These are phyloP conservation scores for Erithacus rubecula DNA, from an alignment of 2,797 vertebrate species.

Conservation along the genomic window DNA sequence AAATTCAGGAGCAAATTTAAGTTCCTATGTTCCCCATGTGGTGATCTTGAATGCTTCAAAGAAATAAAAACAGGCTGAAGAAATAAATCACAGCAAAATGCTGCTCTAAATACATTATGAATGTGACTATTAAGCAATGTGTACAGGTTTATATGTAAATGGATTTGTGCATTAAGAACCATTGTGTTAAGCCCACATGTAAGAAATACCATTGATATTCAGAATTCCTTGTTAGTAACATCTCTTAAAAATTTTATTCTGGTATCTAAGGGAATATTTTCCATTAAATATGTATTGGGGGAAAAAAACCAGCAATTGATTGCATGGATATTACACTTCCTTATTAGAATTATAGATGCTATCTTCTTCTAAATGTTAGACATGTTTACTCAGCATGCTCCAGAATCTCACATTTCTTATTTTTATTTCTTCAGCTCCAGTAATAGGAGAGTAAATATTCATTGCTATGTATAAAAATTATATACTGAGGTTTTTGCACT, in stretches of 20 bases:
- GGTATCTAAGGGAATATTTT: neutral
- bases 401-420: neutral
- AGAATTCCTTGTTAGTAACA: neutral
- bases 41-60: neutral
- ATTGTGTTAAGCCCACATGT: neutral
- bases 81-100: neutral
- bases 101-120: neutral
- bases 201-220: neutral
- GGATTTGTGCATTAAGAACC: neutral
- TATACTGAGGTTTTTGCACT: neutral
- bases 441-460: neutral
- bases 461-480: neutral
- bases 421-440: neutral
- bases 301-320: rapidly evolving
- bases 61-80: neutral
- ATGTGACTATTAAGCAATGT: neutral
- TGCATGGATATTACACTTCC: neutral
- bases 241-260: neutral
- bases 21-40: neutral
- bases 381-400: neutral
- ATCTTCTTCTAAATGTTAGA: neutral
- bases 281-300: neutral
- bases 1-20: neutral
- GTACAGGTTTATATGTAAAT: neutral
- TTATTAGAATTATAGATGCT: neutral